Evolutionary conservation across 2,888 invertebrate species (phyloP).

Genomic region (Monoplex corrugatus): DNA sequence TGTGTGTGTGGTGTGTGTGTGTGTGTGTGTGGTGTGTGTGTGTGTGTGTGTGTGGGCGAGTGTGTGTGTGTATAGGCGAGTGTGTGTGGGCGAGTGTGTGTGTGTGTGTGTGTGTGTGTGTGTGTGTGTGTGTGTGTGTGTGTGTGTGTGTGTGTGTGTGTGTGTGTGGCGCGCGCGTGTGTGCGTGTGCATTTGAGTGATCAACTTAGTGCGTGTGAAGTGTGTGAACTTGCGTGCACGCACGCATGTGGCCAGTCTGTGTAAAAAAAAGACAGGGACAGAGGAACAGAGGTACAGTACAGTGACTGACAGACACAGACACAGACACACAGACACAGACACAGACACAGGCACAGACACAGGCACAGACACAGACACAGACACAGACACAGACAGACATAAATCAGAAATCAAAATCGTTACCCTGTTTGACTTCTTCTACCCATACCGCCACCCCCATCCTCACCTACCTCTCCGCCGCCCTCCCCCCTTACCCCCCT

Average conservation of each 20-base stretch:
- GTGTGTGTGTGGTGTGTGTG: not conserved
- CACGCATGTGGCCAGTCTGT: not conserved
- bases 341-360: not conserved
- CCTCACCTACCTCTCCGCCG: too few relatives aligned
- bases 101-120: not conserved
- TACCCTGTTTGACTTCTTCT: too few relatives aligned
- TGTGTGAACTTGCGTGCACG: not conserved
- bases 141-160: not conserved
- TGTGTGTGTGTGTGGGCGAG: too few relatives aligned
- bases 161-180: not conserved
- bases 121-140: slow-evolving; percentile 1
- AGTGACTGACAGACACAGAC: too few relatives aligned
- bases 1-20: slow-evolving; percentile 18
- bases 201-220: not conserved
- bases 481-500: too few relatives aligned
- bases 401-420: too few relatives aligned
- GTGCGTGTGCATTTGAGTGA: not conserved
- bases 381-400: not conserved
- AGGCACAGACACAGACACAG: too few relatives aligned
- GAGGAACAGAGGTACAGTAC: not conserved
- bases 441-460: too few relatives aligned
- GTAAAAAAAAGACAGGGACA: not conserved
- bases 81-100: not conserved
- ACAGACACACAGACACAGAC: not conserved
- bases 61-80: not conserved